Conservation (phyloP, 1,140 invertebrate genomes). For the Drosophila erecta region DNA sequence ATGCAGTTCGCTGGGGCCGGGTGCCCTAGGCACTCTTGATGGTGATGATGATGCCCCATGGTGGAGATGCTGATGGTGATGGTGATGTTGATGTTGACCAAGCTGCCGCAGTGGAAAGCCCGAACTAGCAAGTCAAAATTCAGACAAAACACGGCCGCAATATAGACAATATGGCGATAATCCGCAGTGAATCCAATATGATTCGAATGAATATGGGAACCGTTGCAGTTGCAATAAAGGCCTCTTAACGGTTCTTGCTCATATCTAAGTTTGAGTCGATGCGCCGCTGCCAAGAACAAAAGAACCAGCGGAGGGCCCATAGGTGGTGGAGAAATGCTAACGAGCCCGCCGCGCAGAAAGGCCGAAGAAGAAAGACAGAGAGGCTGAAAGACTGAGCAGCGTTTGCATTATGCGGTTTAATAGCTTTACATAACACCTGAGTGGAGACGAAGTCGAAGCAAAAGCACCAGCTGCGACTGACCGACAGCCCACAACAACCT, state of each 20-base stretch:
- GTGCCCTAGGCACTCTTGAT: conserved; percentile 22
- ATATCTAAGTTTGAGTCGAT: neutral
- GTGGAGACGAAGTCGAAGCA: conserved; percentile 25
- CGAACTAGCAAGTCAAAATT: conserved; percentile 34
- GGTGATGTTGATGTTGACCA: conserved; percentile 2
- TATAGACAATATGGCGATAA: conserved; percentile 55
- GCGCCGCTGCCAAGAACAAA: conserved; percentile 1
- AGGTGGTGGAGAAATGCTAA: conserved; percentile 27
- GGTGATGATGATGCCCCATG: neutral
- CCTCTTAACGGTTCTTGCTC: conserved; percentile 62
- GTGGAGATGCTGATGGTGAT: conserved; percentile 33
- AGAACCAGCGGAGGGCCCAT: conserved; percentile 11
- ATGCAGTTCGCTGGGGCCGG: conserved; percentile 41
- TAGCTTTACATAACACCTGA: conserved; percentile 75
- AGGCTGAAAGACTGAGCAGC: conserved; percentile 29
- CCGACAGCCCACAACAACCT: conserved; percentile 29
- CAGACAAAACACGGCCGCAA: conserved; percentile 30
- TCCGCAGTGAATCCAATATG: conserved; percentile 30
- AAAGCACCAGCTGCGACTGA: conserved; percentile 23
- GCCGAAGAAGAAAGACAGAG: conserved; percentile 14
- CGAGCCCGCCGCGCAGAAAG: conserved; percentile 24
- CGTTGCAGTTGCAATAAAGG: conserved; percentile 46
- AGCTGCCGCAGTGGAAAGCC: conserved; percentile 55
- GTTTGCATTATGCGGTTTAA: conserved; percentile 62
- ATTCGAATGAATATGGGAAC: conserved; percentile 35